These are phyloP conservation scores for Lindbergichthys nudifrons DNA, from an alignment of 2,797 vertebrate species.

Conservation along the genomic window DNA sequence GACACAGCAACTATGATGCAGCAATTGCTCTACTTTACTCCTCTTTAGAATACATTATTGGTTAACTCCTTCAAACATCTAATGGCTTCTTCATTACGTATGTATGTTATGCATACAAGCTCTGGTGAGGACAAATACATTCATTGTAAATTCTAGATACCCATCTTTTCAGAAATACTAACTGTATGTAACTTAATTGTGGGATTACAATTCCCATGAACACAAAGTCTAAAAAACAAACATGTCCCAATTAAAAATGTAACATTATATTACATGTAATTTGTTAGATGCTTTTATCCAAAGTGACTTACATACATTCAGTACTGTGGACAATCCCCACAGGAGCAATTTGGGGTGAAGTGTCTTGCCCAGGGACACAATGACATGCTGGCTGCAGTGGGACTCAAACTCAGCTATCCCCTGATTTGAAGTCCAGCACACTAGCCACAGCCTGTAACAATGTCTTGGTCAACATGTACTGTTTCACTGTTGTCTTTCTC, in stretches of 20 bases:
- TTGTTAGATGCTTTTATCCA: too few relatives aligned
- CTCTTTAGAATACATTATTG: background rate
- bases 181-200: too few relatives aligned
- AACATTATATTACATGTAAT: too few relatives aligned
- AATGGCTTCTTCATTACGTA: background rate
- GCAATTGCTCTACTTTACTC: background rate
- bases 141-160: background rate
- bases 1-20: background rate
- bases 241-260: background rate
- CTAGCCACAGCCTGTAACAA: background rate
- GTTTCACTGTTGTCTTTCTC: constrained; percentile 1
- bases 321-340: too few relatives aligned
- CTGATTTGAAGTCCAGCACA: too few relatives aligned
- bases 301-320: too few relatives aligned
- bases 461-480: too few relatives aligned
- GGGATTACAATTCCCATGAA: background rate
- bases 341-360: too few relatives aligned
- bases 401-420: too few relatives aligned
- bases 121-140: background rate
- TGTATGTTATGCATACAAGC: too few relatives aligned
- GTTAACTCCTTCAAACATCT: background rate
- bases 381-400: too few relatives aligned
- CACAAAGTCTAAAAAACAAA: constrained; percentile 4
- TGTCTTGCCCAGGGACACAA: too few relatives aligned
- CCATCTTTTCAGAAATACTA: background rate